Evolutionary conservation across 2,113 vertebrate species (phyloP), one percentile per base, ranked within the genome.

Genomic region (Deroptyus accipitrinus): DNA sequence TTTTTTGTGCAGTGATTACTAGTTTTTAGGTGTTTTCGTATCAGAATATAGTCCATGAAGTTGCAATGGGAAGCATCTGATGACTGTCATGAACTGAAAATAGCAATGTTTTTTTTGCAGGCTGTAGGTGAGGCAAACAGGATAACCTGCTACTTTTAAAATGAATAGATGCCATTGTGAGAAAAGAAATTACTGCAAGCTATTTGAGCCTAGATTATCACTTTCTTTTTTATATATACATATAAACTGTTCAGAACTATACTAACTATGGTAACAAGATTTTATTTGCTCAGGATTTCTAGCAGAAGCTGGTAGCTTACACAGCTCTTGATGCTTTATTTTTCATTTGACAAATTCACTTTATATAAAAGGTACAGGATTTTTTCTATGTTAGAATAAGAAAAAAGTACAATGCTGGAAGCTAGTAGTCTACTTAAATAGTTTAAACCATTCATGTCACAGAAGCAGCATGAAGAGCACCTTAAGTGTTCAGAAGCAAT

Each of bases 401-500:
- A 20, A 78, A 90, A 82, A 66, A 46, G 39, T 8, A 46, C 69
- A 35, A 15, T n/a, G 33, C 20, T 84, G 74, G 42, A 79, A 78
- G 20, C 48, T 82, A 57, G 25, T 33, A 25, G 48, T 55, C 51
- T 69, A 62, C 33, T 42, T 41, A 76, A 88, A 89, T n/a, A 83
- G 22, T 59, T 90, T 92, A 66, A 95, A 91, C 57, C 15, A 6
- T 41, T 92, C 79, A 62, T 46, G 80, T 74, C 62, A 74, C 11
- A 74, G 81, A 64, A 74, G 55, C 28, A 54, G 69, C 89, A 90
- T 72, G 88, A 97, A 97, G 85, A 97, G 87, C 93, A 97, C 94
- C 95, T 97, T 97, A 94, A 96, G 59, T 94, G 74, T 75, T 97
- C 94, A 95, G 95, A 94, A 95, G 87, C 94, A 97, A 97, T 97